Conservation (phyloP, 2,113 vertebrate species). For the Siniperca knerii region DNA sequence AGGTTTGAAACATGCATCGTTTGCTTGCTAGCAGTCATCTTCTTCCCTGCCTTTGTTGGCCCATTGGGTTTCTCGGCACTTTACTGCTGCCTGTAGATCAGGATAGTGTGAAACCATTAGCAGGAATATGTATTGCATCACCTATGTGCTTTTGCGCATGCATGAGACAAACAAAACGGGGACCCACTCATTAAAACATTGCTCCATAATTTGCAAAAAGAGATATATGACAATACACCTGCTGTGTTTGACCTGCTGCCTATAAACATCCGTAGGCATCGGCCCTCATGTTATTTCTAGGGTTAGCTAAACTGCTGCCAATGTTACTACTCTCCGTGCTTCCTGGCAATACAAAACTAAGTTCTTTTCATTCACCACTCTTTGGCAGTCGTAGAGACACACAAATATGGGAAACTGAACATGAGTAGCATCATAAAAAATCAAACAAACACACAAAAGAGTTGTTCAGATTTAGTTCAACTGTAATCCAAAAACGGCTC, state of each 20-base stretch:
- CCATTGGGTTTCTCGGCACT: background rate
- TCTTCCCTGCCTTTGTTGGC: background rate
- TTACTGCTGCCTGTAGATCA: background rate
- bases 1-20: background rate
- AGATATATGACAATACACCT: background rate
- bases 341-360: background rate
- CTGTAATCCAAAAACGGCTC: background rate
- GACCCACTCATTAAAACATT: background rate
- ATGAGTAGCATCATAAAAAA: background rate
- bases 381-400: background rate
- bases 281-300: background rate
- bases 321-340: background rate
- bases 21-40: background rate
- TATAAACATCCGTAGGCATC: background rate
- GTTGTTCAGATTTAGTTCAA: background rate
- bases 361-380: background rate
- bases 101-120: background rate
- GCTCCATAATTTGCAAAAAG: background rate
- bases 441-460: background rate
- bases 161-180: background rate
- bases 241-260: background rate
- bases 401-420: background rate
- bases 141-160: no score
- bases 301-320: background rate
- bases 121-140: background rate